Evolutionary conservation across 1,140 invertebrate genomes (phyloP).

Genomic region (Ericerus pela): DNA sequence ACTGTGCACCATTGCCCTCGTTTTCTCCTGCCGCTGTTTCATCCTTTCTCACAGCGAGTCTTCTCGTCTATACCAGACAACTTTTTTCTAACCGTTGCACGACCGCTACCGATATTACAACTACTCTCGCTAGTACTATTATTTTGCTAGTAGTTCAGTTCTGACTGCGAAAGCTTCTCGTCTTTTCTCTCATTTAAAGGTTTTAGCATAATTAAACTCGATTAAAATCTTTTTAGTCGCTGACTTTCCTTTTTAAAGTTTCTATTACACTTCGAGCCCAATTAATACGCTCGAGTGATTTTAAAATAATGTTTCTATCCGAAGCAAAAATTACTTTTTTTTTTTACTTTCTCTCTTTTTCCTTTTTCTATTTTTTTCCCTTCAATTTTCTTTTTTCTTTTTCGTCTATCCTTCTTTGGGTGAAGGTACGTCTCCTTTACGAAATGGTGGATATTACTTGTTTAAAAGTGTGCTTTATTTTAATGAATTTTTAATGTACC

Average conservation of each 20-base stretch:
- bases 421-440: too few species aligned
- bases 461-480: too few species aligned
- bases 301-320: too few species aligned
- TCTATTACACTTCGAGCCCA: neutral
- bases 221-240: conserved; percentile 5
- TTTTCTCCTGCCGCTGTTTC: too few species aligned
- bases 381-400: too few species aligned
- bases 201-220: conserved; percentile 3
- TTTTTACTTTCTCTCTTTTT: too few species aligned
- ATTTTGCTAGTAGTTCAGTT: neutral
- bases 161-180: neutral
- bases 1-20: neutral
- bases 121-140: neutral
- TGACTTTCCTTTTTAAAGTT: neutral
- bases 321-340: too few species aligned
- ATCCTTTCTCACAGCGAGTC: neutral
- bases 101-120: neutral
- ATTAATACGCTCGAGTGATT: neutral
- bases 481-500: too few species aligned
- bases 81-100: neutral
- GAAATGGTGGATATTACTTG: too few species aligned
- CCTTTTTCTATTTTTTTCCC: too few species aligned
- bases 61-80: neutral
- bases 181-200: neutral
- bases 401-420: too few species aligned